Percentiles rank a stretch among this genome's conserved stretches.
phyloP scores from a whole-genome alignment of 1,140 invertebrate genomes.

The Leptinotarsa undecemlineata region DNA sequence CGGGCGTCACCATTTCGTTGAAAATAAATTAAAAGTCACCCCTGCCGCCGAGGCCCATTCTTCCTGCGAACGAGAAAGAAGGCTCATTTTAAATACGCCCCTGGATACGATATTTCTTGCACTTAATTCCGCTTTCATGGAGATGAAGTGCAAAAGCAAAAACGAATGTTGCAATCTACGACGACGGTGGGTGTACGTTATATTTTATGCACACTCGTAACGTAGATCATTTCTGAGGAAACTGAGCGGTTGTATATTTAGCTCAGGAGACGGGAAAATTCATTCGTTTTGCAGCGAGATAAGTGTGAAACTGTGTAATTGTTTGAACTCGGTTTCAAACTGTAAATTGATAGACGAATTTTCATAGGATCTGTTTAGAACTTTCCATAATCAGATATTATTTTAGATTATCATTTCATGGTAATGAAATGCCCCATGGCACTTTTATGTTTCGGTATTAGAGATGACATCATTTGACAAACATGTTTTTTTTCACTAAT shows the following conservation, averaged over 20 bases:
- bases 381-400: no score
- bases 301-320: no score
- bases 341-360: no score
- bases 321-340: no score
- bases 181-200: not conserved
- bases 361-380: no score
- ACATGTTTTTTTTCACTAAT: no score
- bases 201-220: conserved; percentile 1
- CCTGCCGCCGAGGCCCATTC: conserved; percentile 19
- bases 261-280: not conserved
- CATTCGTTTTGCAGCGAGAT: no score
- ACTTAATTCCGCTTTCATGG: conserved; percentile 31
- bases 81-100: conserved; percentile 22
- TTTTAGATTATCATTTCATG: no score
- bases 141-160: conserved; percentile 20
- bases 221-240: not conserved
- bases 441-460: no score
- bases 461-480: no score
- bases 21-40: conserved; percentile 41
- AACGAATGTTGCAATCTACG: conserved; percentile 21
- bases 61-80: conserved; percentile 1
- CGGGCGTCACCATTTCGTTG: conserved; percentile 13
- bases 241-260: not conserved
- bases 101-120: conserved; percentile 31
- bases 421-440: no score